A percentile compares a stretch with the other conserved stretches of the same genome.
Evolutionary conservation across 1,140 invertebrate species (phyloP).

Genomic region (Xylocopa sonorina): DNA sequence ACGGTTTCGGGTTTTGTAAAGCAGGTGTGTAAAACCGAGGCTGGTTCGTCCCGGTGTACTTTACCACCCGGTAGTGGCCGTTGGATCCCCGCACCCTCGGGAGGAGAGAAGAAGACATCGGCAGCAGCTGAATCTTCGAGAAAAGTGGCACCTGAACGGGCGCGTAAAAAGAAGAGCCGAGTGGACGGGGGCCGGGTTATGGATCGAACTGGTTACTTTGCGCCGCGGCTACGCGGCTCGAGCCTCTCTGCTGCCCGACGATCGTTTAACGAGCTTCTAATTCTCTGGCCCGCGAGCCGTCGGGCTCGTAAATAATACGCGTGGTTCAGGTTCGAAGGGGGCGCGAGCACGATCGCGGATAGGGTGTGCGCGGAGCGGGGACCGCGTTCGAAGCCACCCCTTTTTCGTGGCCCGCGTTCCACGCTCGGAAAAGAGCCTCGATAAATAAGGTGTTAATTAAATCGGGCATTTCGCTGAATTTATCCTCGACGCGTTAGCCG

Average conservation of each 20-base stretch:
- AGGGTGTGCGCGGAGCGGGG: neutral
- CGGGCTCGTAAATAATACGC: neutral
- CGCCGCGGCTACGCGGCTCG: conserved; percentile 12
- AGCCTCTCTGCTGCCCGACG: conserved; percentile 24
- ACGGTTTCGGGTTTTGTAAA: conserved; percentile 63
- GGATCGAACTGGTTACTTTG: conserved; percentile 43
- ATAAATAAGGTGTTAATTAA: conserved; percentile 83
- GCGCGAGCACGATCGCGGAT: neutral
- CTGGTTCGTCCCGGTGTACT: conserved; percentile 63
- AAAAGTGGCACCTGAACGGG: conserved; percentile 73
- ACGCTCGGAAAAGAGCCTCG: conserved; percentile 70
- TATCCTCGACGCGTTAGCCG: conserved; percentile 72
- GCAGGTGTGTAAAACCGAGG: conserved; percentile 77
- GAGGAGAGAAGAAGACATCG: conserved; percentile 39
- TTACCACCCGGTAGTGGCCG: conserved; percentile 74
- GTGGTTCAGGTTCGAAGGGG: too few relatives aligned
- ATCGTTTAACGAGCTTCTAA: conserved; percentile 62
- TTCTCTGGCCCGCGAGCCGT: conserved; percentile 19
- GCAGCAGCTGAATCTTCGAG: conserved; percentile 74
- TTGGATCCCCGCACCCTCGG: conserved; percentile 65
- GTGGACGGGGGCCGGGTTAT: neutral
- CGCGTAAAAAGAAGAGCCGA: conserved; percentile 5
- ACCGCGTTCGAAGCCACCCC: neutral
- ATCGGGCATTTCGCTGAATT: conserved; percentile 79
- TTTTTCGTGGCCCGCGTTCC: neutral